Evolutionary conservation across 2,113 vertebrate genomes (phyloP).

Genomic region (Parotia lawesii): DNA sequence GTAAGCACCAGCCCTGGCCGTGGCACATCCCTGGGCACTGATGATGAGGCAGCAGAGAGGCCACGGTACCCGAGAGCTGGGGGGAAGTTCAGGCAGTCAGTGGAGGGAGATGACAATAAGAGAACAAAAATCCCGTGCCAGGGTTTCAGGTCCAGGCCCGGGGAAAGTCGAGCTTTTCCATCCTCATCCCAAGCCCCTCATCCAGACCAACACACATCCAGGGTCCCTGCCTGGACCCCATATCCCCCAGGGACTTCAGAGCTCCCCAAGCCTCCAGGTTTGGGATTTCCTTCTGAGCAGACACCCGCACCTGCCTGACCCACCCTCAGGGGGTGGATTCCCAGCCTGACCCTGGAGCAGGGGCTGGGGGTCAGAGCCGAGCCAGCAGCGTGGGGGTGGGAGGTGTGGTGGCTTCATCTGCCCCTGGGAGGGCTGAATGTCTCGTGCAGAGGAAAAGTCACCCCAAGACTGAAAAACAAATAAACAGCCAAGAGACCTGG

Average conservation of each 20-base stretch:
- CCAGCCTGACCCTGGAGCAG: neutral
- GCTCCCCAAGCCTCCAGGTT: neutral
- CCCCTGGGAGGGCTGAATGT: neutral
- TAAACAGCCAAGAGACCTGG: accelerated
- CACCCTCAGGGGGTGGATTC: neutral
- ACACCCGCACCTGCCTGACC: neutral
- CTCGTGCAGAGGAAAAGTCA: neutral
- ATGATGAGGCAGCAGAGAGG: neutral
- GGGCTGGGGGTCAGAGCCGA: neutral
- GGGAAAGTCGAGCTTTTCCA: neutral
- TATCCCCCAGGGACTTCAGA: neutral
- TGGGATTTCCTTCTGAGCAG: neutral
- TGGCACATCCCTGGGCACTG: accelerated
- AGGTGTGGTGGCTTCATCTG: neutral
- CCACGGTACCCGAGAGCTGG: accelerated
- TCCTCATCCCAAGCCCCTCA: neutral
- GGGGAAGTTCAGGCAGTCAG: neutral
- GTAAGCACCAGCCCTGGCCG: neutral
- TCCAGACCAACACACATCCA: neutral
- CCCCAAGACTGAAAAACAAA: neutral
- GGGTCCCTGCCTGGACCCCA: neutral
- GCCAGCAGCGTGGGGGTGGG: accelerated
- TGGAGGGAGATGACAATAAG: neutral
- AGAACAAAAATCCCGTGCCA: accelerated
- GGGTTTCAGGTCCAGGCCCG: accelerated